Evolutionary conservation across 35 echinoderm and acorn worm species (phyloP).

Genomic region (Amphiura filiformis): DNA sequence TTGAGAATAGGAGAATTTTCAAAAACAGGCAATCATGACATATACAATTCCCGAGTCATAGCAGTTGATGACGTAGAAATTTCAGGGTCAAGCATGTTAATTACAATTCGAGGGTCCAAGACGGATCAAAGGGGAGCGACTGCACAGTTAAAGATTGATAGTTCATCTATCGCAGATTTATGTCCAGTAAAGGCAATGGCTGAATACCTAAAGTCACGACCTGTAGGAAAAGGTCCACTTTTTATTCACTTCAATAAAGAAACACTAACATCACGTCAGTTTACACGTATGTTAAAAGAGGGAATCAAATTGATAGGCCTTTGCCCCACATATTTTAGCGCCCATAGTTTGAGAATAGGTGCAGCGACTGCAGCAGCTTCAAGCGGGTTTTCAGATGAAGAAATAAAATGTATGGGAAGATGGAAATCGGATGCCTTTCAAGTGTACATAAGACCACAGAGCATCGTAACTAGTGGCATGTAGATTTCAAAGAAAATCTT

Average conservation of each 20-base stretch:
- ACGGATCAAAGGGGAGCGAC: slow-evolving; percentile 2
- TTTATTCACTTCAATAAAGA: not conserved
- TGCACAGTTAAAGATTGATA: not conserved
- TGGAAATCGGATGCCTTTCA: slow-evolving; percentile 4
- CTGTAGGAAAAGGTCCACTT: not conserved
- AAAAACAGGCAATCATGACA: not conserved
- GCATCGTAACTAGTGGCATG: too few species aligned
- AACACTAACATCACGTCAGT: not conserved
- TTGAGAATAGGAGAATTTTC: slow-evolving; percentile 12
- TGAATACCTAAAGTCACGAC: too few species aligned
- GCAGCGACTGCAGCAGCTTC: not conserved
- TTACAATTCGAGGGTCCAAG: not conserved
- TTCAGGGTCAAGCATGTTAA: not conserved
- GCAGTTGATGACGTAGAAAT: not conserved
- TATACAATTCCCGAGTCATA: not conserved
- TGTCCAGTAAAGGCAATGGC: not conserved
- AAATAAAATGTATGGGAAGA: not conserved
- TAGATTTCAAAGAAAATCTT: too few species aligned
- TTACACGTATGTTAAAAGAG: not conserved
- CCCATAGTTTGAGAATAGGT: not conserved
- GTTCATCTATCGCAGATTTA: not conserved
- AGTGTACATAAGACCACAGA: not conserved
- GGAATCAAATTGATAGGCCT: not conserved
- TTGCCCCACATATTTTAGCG: not conserved
- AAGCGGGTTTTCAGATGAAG: not conserved